phyloP scores from a whole-genome alignment of 2,113 vertebrate species.

The Seriola quinqueradiata region DNA sequence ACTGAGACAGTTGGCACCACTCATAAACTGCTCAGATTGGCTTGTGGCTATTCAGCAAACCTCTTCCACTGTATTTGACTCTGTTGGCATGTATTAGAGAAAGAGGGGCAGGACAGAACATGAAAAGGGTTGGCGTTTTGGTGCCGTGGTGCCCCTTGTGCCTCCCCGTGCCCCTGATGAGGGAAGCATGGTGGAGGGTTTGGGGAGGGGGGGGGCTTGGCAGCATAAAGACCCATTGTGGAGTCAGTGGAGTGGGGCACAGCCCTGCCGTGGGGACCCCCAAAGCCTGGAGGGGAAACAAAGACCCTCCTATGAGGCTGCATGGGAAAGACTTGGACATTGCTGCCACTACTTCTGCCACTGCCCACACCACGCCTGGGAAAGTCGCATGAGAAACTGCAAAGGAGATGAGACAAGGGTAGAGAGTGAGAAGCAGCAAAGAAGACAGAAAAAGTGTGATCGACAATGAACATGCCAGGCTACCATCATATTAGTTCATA shows the following conservation, averaged over 20 bases:
- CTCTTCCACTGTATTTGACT: slow-evolving; percentile 60
- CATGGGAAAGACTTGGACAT: slow-evolving; percentile 79
- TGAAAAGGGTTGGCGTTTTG: slow-evolving; percentile 58
- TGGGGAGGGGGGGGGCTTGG: slow-evolving; percentile 62
- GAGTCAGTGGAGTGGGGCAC: slow-evolving; percentile 76
- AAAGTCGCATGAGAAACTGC: slow-evolving; percentile 58
- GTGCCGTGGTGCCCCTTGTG: slow-evolving; percentile 70
- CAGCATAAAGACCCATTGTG: slow-evolving; percentile 84
- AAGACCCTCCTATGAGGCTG: slow-evolving; percentile 83
- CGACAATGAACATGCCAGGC: background rate
- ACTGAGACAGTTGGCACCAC: slow-evolving; percentile 69
- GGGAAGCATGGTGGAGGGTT: slow-evolving; percentile 63
- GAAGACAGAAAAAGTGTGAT: background rate
- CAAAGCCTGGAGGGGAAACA: slow-evolving; percentile 78
- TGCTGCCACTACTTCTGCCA: slow-evolving; percentile 57
- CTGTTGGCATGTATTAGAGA: slow-evolving; percentile 50
- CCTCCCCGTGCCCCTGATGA: slow-evolving; percentile 72
- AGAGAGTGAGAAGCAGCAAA: background rate
- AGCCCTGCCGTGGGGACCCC: slow-evolving; percentile 78
- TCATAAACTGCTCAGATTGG: slow-evolving; percentile 54
- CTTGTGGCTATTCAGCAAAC: slow-evolving; percentile 56
- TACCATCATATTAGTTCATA: slow-evolving; percentile 1
- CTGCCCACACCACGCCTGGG: slow-evolving; percentile 63
- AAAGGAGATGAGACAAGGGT: slow-evolving; percentile 7
- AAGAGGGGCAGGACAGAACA: slow-evolving; percentile 53